Conservation (phyloP, 2,113 vertebrate species). For the Xiphophorus couchianus region DNA sequence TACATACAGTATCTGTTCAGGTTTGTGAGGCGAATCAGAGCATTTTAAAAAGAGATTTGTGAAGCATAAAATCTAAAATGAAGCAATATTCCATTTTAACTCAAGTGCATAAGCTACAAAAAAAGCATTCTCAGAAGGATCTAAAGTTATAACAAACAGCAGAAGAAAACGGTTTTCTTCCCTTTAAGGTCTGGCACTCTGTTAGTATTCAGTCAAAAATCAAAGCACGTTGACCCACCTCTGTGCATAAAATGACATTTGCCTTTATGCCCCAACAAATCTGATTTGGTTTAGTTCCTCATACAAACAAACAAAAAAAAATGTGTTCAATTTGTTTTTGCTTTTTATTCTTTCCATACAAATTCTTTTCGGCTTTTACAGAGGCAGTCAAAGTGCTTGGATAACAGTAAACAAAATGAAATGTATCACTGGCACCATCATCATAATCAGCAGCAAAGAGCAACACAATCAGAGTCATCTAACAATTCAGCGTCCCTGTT, state of each 20-base stretch:
- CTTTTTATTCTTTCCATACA: neutral
- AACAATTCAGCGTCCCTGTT: slow-evolving; percentile 39
- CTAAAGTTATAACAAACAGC: slow-evolving; percentile 44
- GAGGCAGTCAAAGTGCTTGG: slow-evolving; percentile 68
- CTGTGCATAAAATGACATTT: slow-evolving; percentile 11
- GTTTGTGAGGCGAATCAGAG: neutral
- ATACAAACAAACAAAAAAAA: neutral
- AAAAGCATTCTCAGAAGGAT: slow-evolving; percentile 49
- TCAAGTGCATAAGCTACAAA: slow-evolving; percentile 40
- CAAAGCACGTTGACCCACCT: slow-evolving; percentile 57
- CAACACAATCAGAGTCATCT: slow-evolving; percentile 38
- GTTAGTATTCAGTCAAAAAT: slow-evolving; percentile 55
- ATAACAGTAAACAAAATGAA: slow-evolving; percentile 65
- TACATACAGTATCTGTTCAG: neutral
- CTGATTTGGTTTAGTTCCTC: neutral
- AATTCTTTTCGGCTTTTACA: slow-evolving; percentile 8
- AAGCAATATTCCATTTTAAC: slow-evolving; percentile 59
- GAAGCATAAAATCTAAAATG: slow-evolving; percentile 12
- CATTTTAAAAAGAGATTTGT: neutral
- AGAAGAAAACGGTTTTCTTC: slow-evolving; percentile 56
- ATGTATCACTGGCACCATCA: slow-evolving; percentile 49
- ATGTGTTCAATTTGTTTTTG: too few relatives aligned
- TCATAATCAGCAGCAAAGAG: slow-evolving; percentile 36
- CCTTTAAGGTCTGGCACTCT: slow-evolving; percentile 31
- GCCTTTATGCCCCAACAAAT: neutral